Percentiles rank a stretch among this genome's conserved stretches.
phyloP scores from a whole-genome alignment of 2,888 invertebrate genomes.

The Limnephilus lunatus region DNA sequence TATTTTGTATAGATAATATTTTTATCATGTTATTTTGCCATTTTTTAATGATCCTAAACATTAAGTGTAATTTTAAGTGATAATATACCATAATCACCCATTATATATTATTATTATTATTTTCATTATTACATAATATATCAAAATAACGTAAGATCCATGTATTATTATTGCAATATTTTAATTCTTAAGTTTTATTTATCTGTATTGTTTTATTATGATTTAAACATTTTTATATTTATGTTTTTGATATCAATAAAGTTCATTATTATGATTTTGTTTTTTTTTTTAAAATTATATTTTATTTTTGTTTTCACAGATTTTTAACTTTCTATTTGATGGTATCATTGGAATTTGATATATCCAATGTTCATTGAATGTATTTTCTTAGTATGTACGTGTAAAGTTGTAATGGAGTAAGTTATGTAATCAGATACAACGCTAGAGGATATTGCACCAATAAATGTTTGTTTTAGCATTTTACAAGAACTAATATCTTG shows the following conservation, averaged over 20 bases:
- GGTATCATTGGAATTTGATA: too few relatives aligned
- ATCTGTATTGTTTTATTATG: constrained; percentile 55
- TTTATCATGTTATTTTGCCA: constrained; percentile 34
- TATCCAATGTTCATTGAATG: background rate
- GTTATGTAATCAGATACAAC: constrained; percentile 4
- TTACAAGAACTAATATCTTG: constrained; percentile 28
- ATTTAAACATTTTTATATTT: constrained; percentile 47
- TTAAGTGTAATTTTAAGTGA: constrained; percentile 27
- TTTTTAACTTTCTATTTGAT: too few relatives aligned
- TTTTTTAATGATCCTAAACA: constrained; percentile 28
- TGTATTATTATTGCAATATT: background rate
- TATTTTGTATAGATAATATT: constrained; percentile 32
- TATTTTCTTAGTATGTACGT: background rate
- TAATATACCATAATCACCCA: constrained; percentile 17
- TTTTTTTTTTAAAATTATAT: constrained; percentile 42
- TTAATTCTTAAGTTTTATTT: constrained; percentile 50
- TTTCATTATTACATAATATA: background rate
- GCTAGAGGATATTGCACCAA: constrained; percentile 26
- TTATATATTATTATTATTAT: background rate
- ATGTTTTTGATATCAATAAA: constrained; percentile 58
- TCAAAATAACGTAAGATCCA: background rate
- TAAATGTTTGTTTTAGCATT: constrained; percentile 33
- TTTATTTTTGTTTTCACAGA: constrained; percentile 2
- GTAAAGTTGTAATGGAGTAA: background rate
- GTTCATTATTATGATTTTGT: constrained; percentile 48